These are phyloP conservation scores for Caenorhabditis sp. DNA, from an alignment of 2,888 invertebrate species.

Conservation along the genomic window DNA sequence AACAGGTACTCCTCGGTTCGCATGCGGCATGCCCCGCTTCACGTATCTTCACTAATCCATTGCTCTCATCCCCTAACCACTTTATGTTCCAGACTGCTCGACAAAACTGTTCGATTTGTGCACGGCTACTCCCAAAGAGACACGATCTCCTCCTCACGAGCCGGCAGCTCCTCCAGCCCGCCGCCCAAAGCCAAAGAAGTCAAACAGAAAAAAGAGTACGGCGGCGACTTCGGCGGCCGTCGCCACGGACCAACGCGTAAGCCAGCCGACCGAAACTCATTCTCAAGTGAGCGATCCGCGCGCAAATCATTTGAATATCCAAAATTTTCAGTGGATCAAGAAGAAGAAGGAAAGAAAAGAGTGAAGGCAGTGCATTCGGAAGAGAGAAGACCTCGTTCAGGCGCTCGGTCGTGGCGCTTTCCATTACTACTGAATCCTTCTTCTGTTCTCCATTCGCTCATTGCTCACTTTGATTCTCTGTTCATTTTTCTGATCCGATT, in stretches of 20 bases:
- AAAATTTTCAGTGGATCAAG: constrained; percentile 29
- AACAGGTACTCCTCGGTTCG: constrained; percentile 22
- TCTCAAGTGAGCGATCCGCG: too few species aligned
- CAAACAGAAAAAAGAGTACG: constrained; percentile 26
- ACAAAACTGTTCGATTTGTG: constrained; percentile 23
- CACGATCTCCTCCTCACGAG: constrained; percentile 5
- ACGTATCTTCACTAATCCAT: background rate
- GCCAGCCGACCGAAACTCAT: constrained; percentile 11
- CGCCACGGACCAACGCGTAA: background rate
- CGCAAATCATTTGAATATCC: too few species aligned
- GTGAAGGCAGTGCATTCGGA: constrained; percentile 13
- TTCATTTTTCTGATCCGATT: background rate
- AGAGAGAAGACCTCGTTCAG: background rate
- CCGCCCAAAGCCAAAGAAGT: constrained; percentile 13
- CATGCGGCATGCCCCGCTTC: background rate
- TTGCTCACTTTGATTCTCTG: background rate
- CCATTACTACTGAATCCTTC: background rate
- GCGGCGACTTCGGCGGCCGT: background rate
- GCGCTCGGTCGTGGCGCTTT: too few species aligned
- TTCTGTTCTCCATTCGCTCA: background rate
- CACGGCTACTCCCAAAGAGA: constrained; percentile 5
- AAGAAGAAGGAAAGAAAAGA: constrained; percentile 19
- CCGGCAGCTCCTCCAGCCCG: constrained; percentile 15
- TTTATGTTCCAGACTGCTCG: constrained; percentile 12
- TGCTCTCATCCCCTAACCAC: too few species aligned